Percentiles rank a stretch among this genome's conserved stretches.
Evolutionary conservation across 2,113 vertebrate species (phyloP).

Genomic region (Lynx canadensis): DNA sequence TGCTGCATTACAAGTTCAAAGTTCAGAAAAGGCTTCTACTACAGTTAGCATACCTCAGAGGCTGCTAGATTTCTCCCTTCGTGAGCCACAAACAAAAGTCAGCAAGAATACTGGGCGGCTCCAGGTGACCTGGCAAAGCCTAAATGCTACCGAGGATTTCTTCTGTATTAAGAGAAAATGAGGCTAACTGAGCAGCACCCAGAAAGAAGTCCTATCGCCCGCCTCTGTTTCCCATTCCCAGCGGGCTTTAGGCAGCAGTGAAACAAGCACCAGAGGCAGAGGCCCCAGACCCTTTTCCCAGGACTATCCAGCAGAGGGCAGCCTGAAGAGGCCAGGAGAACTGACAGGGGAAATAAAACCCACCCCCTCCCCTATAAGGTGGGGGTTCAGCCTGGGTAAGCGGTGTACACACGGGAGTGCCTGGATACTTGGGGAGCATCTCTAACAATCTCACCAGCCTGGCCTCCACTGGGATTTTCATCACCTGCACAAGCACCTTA

Average conservation of each 20-base stretch:
- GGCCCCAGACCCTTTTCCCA: neutral
- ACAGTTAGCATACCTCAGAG: neutral
- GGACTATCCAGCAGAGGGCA: neutral
- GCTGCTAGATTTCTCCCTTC: neutral
- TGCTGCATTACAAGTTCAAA: neutral
- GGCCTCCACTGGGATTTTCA: neutral
- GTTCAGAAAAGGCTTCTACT: neutral
- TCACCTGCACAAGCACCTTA: neutral
- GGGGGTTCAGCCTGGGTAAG: neutral
- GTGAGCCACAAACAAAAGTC: neutral
- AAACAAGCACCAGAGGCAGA: neutral
- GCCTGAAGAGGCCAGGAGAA: neutral
- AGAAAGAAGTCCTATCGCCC: neutral
- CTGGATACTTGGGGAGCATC: too few species aligned
- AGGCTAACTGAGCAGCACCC: neutral
- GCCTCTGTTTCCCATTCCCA: neutral
- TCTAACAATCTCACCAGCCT: neutral
- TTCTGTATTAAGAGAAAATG: neutral
- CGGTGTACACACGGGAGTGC: neutral
- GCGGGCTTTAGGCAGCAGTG: fast-evolving
- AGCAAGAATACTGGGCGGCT: neutral
- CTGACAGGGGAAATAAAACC: neutral
- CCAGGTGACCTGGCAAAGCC: neutral
- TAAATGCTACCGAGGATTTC: neutral
- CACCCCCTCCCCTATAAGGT: neutral